Conservation (phyloP, 2,888 invertebrate genomes). For the Ophion obscuratus region DNA sequence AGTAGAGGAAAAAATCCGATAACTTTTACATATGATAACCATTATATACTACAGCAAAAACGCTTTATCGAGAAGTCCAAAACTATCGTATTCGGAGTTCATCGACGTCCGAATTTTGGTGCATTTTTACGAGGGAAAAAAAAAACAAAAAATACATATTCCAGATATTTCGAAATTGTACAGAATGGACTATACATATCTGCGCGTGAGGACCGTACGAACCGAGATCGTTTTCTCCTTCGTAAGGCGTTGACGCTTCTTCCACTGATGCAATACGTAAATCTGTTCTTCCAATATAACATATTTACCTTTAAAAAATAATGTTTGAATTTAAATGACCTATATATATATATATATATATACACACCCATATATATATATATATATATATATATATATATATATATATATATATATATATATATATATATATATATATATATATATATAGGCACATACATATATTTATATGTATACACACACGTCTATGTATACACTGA, state of each 20-base stretch:
- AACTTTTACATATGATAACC: slow-evolving; percentile 69
- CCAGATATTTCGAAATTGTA: slow-evolving; percentile 46
- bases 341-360: slow-evolving; percentile 61
- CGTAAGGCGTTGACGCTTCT: slow-evolving; percentile 72
- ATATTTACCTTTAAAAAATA: slow-evolving; percentile 65
- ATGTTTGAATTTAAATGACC: slow-evolving; percentile 36
- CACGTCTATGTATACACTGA: slow-evolving; percentile 43
- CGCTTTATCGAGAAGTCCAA: slow-evolving; percentile 70
- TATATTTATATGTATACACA: slow-evolving; percentile 70
- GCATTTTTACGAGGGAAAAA: slow-evolving; percentile 5
- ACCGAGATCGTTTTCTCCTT: slow-evolving; percentile 56
- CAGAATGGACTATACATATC: slow-evolving; percentile 58
- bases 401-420: slow-evolving; percentile 70
- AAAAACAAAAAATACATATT: slow-evolving; percentile 32
- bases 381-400: slow-evolving; percentile 71
- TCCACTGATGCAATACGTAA: slow-evolving; percentile 80
- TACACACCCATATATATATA: slow-evolving; percentile 71
- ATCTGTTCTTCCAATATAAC: slow-evolving; percentile 82
- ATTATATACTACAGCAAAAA: slow-evolving; percentile 67
- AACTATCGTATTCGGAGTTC: slow-evolving; percentile 22
- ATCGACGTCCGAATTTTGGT: slow-evolving; percentile 14
- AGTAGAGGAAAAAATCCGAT: slow-evolving; percentile 62
- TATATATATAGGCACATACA: slow-evolving; percentile 67
- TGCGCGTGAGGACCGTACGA: slow-evolving; percentile 13
- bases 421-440: slow-evolving; percentile 68